Base-by-base conservation (phyloP, 2,113 vertebrate species). In the Girardinichthys multiradiatus region DNA sequence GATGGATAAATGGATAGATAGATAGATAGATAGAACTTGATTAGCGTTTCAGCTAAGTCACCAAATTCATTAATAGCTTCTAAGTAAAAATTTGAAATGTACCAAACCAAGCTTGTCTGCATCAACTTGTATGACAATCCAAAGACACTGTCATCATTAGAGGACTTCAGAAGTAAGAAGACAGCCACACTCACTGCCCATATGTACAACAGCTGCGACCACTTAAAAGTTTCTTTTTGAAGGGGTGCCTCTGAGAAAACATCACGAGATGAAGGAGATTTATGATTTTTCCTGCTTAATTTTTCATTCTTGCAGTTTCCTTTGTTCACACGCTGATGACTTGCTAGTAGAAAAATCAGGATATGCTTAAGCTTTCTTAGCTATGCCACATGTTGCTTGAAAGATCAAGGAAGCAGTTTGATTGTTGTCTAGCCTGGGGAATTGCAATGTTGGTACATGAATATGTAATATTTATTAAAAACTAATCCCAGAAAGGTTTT, bases 201-300 rank as follows among this genome's bases (percentile, higher is more conserved):
- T 45, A 64, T 45, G 48, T 62, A 61, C 70, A 85, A 90, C 88
- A 90, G 91, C 85, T 90, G 87, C 64, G 78, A 35, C 75, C 64
- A 54, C 70, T 68, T 78, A 81, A 73, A 62, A 33, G 74, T 21
- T 66, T 72, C 62, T 76, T 79, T 90, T 87, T 90, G 82, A 90
- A 82, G 82, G 71, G 45, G 26, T 78, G 77, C 87, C 72, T 74
- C 76, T 77, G 62, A 77, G 77, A 65, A 72, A 86, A 84, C 77
- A 82, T 65, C 62, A 72, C 67, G 64, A 80, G 67, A 74, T 68
- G 42, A 58, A 14, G 57, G 63, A 63, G 72, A 75, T 78, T 82
- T 83, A 81, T 61, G 69, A 82, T 76, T 45, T 68, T 11, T 67
- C 27, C 31, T 57, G 42, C 24, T 86, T 66, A 68, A 70, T 51